Evolutionary conservation across 2,797 vertebrate genomes (phyloP).

Genomic region (Fratercula arctica): DNA sequence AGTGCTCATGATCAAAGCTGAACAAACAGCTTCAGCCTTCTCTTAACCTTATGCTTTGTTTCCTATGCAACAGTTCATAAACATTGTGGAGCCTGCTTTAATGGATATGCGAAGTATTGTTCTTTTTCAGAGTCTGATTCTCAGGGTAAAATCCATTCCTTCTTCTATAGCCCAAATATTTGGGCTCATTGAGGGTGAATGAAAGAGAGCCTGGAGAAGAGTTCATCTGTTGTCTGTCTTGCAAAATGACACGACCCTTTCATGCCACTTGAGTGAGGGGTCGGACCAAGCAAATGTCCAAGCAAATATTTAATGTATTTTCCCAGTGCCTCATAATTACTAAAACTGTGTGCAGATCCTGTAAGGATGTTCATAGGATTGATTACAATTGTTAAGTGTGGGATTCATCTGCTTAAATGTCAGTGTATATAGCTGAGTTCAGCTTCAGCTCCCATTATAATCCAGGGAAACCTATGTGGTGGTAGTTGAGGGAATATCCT

Average conservation of each 20-base stretch:
- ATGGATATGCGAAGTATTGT: not conserved
- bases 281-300: not conserved
- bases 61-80: not conserved
- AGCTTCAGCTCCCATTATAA: not conserved
- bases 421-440: not conserved
- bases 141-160: not conserved
- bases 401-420: not conserved
- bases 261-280: not conserved
- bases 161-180: not conserved
- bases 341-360: not conserved
- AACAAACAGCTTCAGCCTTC: not conserved
- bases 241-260: not conserved
- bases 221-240: not conserved
- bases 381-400: not conserved
- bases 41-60: not conserved
- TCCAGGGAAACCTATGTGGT: not conserved
- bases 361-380: not conserved
- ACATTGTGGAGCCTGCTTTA: not conserved
- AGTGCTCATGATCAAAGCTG: not conserved
- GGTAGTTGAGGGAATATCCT: not conserved
- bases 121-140: not conserved
- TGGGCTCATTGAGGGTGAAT: not conserved
- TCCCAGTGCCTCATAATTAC: not conserved
- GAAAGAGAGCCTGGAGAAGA: not conserved
- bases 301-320: not conserved